These are phyloP conservation scores for Poecilia picta DNA, from an alignment of 2,797 vertebrate genomes.

Conservation along the genomic window DNA sequence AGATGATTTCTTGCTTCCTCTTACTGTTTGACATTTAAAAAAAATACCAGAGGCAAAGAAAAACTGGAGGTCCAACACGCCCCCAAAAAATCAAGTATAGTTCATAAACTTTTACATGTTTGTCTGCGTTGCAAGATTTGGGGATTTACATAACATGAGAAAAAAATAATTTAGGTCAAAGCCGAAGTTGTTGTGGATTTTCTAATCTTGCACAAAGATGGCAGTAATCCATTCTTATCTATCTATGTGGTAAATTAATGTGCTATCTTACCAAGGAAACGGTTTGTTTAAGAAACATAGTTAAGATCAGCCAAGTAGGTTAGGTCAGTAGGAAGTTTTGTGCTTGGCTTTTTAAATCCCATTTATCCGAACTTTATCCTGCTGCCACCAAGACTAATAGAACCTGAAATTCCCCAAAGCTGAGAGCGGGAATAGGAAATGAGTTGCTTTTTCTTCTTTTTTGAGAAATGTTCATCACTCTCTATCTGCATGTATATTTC, in stretches of 20 bases:
- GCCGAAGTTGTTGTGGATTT: not conserved
- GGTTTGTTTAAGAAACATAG: not conserved
- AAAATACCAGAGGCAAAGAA: conserved; percentile 1
- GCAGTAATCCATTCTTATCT: not conserved
- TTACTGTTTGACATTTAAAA: conserved; percentile 28
- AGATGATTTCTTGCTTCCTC: conserved; percentile 36
- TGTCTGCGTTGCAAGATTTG: not conserved
- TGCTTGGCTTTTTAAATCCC: conserved; percentile 8
- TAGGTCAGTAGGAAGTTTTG: not conserved
- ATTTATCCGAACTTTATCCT: not conserved
- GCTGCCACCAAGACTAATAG: conserved; percentile 15
- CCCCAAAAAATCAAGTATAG: not conserved
- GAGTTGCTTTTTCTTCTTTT: not conserved
- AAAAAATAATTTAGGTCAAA: not conserved
- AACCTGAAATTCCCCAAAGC: conserved; percentile 32
- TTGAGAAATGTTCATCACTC: conserved; percentile 22
- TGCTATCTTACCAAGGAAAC: not conserved
- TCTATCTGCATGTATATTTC: conserved; percentile 33
- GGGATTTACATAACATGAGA: not conserved
- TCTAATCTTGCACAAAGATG: not conserved
- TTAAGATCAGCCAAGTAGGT: conserved; percentile 2
- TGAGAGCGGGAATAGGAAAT: conserved; percentile 19
- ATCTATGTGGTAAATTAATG: not conserved
- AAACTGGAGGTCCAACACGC: conserved; percentile 4
- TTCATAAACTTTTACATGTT: not conserved